phyloP scores from a whole-genome alignment of 35 echinoderm and acorn worm species.

The Ophioderma brevispina region DNA sequence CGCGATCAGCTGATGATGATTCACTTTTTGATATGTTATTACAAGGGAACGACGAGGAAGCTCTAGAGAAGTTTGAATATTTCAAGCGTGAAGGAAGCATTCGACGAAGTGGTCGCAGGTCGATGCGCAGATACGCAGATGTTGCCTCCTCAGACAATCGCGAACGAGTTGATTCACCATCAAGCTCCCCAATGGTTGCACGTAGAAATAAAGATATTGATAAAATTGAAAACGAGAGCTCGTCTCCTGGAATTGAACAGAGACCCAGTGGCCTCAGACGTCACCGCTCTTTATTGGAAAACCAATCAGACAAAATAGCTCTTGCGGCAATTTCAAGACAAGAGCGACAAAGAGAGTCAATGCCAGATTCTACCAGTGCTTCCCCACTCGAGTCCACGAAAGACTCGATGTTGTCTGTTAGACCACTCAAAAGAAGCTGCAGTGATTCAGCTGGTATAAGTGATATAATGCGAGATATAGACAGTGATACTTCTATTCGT shows the following conservation, averaged over 20 bases:
- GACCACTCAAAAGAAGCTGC: not conserved
- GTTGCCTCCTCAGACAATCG: not conserved
- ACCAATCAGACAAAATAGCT: not conserved
- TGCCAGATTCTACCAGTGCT: not conserved
- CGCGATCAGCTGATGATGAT: constrained; percentile 48
- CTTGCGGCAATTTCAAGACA: constrained; percentile 2
- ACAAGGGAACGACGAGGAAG: constrained; percentile 53
- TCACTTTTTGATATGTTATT: constrained; percentile 55
- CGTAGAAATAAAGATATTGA: constrained; percentile 22
- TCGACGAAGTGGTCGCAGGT: constrained; percentile 36
- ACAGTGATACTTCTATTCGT: not conserved
- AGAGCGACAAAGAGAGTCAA: not conserved
- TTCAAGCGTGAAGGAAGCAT: constrained; percentile 77
- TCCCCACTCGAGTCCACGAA: not conserved
- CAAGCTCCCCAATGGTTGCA: not conserved
- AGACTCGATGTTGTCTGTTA: not conserved
- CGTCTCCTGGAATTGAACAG: not conserved
- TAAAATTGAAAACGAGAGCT: not conserved
- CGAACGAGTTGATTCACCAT: constrained; percentile 36
- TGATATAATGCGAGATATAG: not conserved
- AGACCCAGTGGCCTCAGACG: not conserved
- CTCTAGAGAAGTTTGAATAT: constrained; percentile 23
- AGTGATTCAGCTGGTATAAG: not conserved
- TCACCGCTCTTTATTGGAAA: constrained; percentile 1
- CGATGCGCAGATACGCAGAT: constrained; percentile 25